These are phyloP conservation scores for Hyalella azteca DNA, from an alignment of 2,888 invertebrate species.

Conservation along the genomic window DNA sequence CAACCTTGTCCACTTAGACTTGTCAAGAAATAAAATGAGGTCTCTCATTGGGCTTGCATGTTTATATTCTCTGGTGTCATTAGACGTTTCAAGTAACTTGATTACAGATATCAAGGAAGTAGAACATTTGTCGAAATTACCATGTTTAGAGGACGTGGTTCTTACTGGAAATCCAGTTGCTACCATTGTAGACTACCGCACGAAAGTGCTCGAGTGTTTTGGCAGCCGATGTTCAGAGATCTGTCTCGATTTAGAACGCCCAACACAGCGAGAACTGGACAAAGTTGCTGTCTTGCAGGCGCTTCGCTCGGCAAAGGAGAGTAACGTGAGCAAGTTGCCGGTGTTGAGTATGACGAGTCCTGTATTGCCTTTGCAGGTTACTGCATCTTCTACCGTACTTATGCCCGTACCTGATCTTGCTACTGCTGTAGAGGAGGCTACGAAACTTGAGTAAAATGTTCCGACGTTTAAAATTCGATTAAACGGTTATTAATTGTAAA, in stretches of 20 bases:
- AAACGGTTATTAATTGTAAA: no score
- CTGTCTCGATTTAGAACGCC: conserved; percentile 84
- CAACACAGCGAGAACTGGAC: conserved; percentile 86
- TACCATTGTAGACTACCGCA: conserved; percentile 83
- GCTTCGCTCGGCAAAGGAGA: conserved; percentile 77
- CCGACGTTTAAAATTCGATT: no score
- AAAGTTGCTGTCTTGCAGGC: conserved; percentile 91
- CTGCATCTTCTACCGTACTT: background rate
- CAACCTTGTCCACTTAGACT: conserved; percentile 81
- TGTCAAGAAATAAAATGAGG: conserved; percentile 83
- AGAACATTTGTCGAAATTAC: conserved; percentile 77
- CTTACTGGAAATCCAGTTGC: conserved; percentile 90
- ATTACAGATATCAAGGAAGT: conserved; percentile 83
- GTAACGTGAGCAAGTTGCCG: conserved; percentile 63
- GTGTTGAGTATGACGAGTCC: conserved; percentile 49
- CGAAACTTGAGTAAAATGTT: conserved; percentile 38
- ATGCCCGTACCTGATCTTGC: conserved; percentile 46
- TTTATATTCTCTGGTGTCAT: conserved; percentile 81
- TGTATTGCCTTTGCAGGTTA: conserved; percentile 33
- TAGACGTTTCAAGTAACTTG: conserved; percentile 86
- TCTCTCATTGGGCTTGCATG: conserved; percentile 77
- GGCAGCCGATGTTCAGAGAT: conserved; percentile 82
- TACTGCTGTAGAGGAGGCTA: conserved; percentile 50
- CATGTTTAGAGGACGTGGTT: conserved; percentile 84
- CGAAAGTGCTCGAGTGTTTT: conserved; percentile 87